Base-by-base conservation (phyloP, 2,888 invertebrate species). In the Oconnorella tubifera region DNA sequence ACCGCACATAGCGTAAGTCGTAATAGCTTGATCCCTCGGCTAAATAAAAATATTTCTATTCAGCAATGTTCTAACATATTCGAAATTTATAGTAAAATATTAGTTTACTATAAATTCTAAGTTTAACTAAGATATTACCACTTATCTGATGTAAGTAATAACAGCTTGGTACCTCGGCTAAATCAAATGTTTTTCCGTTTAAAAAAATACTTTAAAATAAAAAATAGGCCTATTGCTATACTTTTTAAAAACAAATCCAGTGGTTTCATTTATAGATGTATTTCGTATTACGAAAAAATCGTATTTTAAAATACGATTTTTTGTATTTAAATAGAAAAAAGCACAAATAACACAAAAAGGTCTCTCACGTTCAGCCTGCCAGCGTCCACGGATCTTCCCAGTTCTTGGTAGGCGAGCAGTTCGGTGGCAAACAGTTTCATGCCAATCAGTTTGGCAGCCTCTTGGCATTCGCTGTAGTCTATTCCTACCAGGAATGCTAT, bases 1-100 rank as follows among this genome's bases (percentile, higher is more conserved):
- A 1, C 72, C 72, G 59, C 72, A 72, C 63, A 72, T 59, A 49
- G 72, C 72, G 31, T 72, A 72, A 3, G 72, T 72, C 32, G 70
- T 70, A n/a, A 72, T 64, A 25, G 72, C 64, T 27, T 64, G 60
- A 27, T 65, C 65, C 1, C 72, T 60, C 0, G 53, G 62, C 72
- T 72, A 64, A 4, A 63, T 19, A 55, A 31, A 4, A 51, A 28
- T 23, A 49, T 19, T 14, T 40, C 40, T 25, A 59, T n/a, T n/a
- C n/a, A n/a, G n/a, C 40, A 56, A n/a, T 48, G 23, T 27, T 23
- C 23, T 3, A 2, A 19, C 19, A 58, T 2, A 57, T 4, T 61
- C 25, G 2, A 59, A n/a, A 56, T 3, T 28, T 27, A 25, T 3
- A 25, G 6, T 3, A 56, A 28, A n/a, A 28, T 27, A 29, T 2